These are phyloP conservation scores for Eubasilissa splendida DNA, from an alignment of 2,888 invertebrate genomes.

Conservation along the genomic window DNA sequence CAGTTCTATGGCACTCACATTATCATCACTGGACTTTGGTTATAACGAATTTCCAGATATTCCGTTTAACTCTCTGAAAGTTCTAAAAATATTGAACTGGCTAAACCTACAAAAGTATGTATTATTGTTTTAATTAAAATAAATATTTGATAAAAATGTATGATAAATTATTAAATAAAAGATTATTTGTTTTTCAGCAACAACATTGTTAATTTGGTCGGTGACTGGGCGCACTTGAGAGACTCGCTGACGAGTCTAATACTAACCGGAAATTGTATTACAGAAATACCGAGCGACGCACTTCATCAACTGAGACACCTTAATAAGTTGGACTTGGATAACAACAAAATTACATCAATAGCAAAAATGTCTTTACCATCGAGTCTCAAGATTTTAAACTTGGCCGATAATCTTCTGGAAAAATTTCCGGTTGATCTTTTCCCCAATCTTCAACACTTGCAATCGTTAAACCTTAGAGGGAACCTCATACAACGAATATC, in stretches of 20 bases:
- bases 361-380: conserved; percentile 77
- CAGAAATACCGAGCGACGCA: conserved; percentile 77
- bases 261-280: conserved; percentile 86
- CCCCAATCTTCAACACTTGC: conserved; percentile 76
- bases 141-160: too few species aligned
- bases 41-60: conserved; percentile 86
- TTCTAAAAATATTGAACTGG: conserved; percentile 84
- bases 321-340: conserved; percentile 79
- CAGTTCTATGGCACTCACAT: conserved; percentile 86
- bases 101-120: conserved; percentile 87
- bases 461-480: conserved; percentile 79
- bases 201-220: conserved; percentile 81
- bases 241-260: conserved; percentile 85
- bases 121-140: neutral
- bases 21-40: conserved; percentile 88
- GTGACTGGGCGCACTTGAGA: conserved; percentile 85
- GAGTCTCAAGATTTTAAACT: conserved; percentile 79
- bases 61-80: conserved; percentile 81
- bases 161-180: neutral
- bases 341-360: conserved; percentile 79
- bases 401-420: conserved; percentile 82
- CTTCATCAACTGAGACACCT: conserved; percentile 78
- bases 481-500: conserved; percentile 68
- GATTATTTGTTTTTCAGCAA: conserved; percentile 75
- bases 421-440: conserved; percentile 79